Evolutionary conservation across 2,888 invertebrate species (phyloP), one percentile per base, ranked within the genome.

Genomic region (Nycteola revayana): DNA sequence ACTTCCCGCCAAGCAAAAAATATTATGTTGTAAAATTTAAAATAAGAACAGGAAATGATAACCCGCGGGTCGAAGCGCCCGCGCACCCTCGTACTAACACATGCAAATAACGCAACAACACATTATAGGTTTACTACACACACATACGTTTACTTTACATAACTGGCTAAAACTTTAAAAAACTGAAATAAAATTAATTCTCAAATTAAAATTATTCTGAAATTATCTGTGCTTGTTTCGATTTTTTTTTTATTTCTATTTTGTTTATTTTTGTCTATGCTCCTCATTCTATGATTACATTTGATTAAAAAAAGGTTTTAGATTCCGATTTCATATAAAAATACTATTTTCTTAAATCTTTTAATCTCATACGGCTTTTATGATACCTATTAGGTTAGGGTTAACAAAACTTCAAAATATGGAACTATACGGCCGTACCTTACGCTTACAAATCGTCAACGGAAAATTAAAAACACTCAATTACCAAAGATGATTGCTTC

Each of bases 41-140:
- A 84, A 82, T 76, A 68, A 75, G 83, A 78, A 86, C 87, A 87
- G 88, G 89, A 88, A 80, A 86, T 87, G 86, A 88, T 88, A 87
- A 88, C 86, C 85, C 83, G 76, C 75, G 77, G 85, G 84, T 84
- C 80, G 76, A 36, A 64, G 73, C 66, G 72, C 66, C 67, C 57
- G 70, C 70, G 64, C 71, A 70, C 54, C 72, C 63, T 62, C 58
- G 50, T 61, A 49, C 61, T 36, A 46, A 60, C 64, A 63, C 64
- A 71, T 61, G 64, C 70, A 63, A 64, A 65, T 63, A 55, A 45
- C 43, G 27, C 26, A 47, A 50, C 46, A 45, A 41, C 38, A 38
- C 34, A 47, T n/a, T n/a, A n/a, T n/a, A n/a, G n/a, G n/a, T 58
- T 59, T 60, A 64, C 56, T 46, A 56, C 52, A 24, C 55, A 48